Percentiles rank a stretch among this genome's conserved stretches.
Evolutionary conservation across 2,797 vertebrate genomes (phyloP).

Genomic region (Avahi laniger): DNA sequence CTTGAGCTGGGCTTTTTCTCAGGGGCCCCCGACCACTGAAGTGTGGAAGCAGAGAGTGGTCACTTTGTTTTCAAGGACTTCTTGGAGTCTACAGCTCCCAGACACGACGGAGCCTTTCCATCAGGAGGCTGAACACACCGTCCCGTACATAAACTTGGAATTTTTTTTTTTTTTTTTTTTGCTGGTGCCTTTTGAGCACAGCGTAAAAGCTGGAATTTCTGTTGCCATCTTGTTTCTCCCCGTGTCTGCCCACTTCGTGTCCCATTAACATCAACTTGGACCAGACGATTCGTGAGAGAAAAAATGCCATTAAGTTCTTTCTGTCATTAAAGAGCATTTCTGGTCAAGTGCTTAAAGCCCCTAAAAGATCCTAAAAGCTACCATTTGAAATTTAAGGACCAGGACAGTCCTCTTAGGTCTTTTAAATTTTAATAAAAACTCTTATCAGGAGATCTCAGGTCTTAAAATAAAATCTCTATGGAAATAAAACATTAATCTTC

Average conservation of each 20-base stretch:
- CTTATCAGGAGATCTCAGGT: slow-evolving; percentile 65
- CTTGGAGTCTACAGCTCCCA: no score
- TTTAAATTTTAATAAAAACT: slow-evolving; percentile 64
- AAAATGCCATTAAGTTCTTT: background rate
- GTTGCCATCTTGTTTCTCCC: background rate
- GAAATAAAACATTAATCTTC: slow-evolving; percentile 80
- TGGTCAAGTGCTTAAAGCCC: background rate
- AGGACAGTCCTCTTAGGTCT: background rate
- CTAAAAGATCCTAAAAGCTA: background rate
- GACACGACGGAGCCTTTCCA: background rate
- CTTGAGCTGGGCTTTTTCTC: background rate
- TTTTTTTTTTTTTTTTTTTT: background rate
- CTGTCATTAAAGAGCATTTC: background rate
- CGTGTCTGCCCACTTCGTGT: rapidly evolving
- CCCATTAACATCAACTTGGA: background rate
- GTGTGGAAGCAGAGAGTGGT: background rate
- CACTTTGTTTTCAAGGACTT: background rate
- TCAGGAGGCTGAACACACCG: background rate
- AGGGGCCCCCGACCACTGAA: background rate
- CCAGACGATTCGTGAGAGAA: background rate
- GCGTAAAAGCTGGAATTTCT: background rate
- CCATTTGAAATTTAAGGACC: background rate
- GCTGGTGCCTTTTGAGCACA: background rate
- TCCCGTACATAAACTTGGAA: rapidly evolving
- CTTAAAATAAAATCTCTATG: slow-evolving; percentile 55